Evolutionary conservation across 2,888 invertebrate genomes (phyloP).

Genomic region (Physocephala rufipes): DNA sequence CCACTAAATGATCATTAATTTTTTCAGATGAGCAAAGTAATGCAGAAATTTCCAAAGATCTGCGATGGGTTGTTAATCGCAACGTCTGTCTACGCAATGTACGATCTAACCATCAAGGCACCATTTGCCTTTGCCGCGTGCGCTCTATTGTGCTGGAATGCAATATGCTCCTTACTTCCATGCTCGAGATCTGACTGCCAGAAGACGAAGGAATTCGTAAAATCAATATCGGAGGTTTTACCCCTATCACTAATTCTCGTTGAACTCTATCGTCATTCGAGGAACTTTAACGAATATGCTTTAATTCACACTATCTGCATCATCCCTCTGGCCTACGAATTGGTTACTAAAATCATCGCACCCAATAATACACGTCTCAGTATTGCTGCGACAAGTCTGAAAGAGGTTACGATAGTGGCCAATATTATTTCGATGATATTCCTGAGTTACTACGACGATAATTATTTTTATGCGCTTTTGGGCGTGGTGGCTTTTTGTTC

Average conservation of each 20-base stretch:
- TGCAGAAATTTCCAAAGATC: not conserved
- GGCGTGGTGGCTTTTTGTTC: constrained; percentile 46
- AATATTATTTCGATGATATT: constrained; percentile 54
- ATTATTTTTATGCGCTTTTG: constrained; percentile 48
- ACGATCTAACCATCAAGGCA: constrained; percentile 46
- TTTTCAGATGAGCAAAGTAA: not conserved
- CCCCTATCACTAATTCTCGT: constrained; percentile 51
- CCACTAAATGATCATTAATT: no score
- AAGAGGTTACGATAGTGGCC: constrained; percentile 51
- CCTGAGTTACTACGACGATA: constrained; percentile 47
- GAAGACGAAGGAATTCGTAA: constrained; percentile 40
- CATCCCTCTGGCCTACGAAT: constrained; percentile 53
- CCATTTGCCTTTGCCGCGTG: constrained; percentile 51
- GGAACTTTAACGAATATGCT: not conserved
- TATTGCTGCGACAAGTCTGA: constrained; percentile 44
- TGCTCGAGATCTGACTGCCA: constrained; percentile 45
- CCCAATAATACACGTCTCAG: constrained; percentile 43
- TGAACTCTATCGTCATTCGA: constrained; percentile 44
- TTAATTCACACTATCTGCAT: constrained; percentile 43
- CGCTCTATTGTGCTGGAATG: constrained; percentile 48
- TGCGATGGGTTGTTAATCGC: constrained; percentile 50
- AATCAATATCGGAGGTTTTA: constrained; percentile 49
- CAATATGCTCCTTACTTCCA: constrained; percentile 37
- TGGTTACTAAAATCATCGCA: constrained; percentile 46
- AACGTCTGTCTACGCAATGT: constrained; percentile 52